These are phyloP conservation scores for Bibio marci DNA, from an alignment of 2,888 invertebrate genomes.

Conservation along the genomic window DNA sequence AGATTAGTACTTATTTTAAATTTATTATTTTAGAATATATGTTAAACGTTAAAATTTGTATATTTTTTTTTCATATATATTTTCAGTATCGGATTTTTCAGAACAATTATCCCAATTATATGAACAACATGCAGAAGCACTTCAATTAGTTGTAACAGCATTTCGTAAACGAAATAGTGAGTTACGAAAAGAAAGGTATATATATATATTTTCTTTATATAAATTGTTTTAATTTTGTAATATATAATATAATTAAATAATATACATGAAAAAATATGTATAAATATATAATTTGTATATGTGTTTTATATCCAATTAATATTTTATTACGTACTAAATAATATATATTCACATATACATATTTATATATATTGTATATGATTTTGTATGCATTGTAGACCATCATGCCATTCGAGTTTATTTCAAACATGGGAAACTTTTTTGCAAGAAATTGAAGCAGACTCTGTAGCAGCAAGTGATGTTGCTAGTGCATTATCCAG, in stretches of 20 bases:
- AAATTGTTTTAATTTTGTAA: too few relatives aligned
- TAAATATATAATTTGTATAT: too few relatives aligned
- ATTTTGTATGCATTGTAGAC: conserved; percentile 43
- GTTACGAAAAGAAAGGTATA: conserved; percentile 69
- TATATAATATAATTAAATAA: too few relatives aligned
- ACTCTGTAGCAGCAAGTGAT: conserved; percentile 70
- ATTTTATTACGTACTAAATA: neutral
- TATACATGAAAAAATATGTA: neutral
- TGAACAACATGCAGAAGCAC: conserved; percentile 74
- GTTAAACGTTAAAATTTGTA: too few relatives aligned
- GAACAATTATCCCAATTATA: conserved; percentile 77
- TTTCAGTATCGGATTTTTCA: conserved; percentile 79
- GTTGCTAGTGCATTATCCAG: conserved; percentile 63
- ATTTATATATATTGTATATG: too few relatives aligned
- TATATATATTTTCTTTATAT: conserved; percentile 1
- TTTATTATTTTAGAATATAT: too few relatives aligned
- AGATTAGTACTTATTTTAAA: too few relatives aligned
- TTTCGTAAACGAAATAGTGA: conserved; percentile 75
- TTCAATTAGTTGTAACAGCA: conserved; percentile 70
- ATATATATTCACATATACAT: too few relatives aligned
- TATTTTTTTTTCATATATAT: neutral
- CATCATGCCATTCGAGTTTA: conserved; percentile 60
- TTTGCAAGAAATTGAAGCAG: conserved; percentile 79
- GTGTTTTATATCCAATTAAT: neutral
- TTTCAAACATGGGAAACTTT: conserved; percentile 84